Percentiles rank a stretch among this genome's conserved stretches.
phyloP scores from a whole-genome alignment of 2,888 invertebrate genomes.

The Lobophora halterata region DNA sequence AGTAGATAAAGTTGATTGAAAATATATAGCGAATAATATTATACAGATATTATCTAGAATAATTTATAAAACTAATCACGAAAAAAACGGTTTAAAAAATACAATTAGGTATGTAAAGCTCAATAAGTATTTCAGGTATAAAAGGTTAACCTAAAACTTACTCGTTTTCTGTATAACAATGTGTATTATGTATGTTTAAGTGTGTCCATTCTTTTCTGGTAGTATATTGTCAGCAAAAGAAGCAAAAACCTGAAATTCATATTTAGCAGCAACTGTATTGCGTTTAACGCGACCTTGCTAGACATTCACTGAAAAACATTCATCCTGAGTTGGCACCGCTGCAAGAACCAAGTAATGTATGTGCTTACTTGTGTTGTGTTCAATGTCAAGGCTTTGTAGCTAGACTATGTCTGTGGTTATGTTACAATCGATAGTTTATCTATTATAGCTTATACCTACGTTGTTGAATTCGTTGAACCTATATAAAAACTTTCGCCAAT shows the following conservation, averaged over 20 bases:
- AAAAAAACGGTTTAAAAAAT: too few relatives aligned
- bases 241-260: not conserved
- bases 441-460: not conserved
- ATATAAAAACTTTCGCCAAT: not conserved
- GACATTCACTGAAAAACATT: constrained; percentile 22
- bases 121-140: too few relatives aligned
- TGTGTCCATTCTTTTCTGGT: too few relatives aligned
- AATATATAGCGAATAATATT: too few relatives aligned
- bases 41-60: too few relatives aligned
- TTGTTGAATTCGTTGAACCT: not conserved
- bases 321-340: constrained; percentile 25
- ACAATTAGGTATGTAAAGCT: too few relatives aligned
- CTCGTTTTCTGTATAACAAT: too few relatives aligned
- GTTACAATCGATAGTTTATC: constrained; percentile 4
- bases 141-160: too few relatives aligned
- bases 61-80: too few relatives aligned
- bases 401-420: constrained; percentile 2
- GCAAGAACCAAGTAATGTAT: constrained; percentile 28
- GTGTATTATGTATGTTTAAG: too few relatives aligned
- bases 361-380: constrained; percentile 10
- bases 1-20: too few relatives aligned
- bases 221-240: too few relatives aligned
- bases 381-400: constrained; percentile 26
- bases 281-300: constrained; percentile 30
- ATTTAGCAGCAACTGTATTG: constrained; percentile 1